Percentiles rank a stretch among this genome's conserved stretches.
phyloP scores from a whole-genome alignment of 1,140 invertebrate genomes.

The Caenorhabditis inopinata region DNA sequence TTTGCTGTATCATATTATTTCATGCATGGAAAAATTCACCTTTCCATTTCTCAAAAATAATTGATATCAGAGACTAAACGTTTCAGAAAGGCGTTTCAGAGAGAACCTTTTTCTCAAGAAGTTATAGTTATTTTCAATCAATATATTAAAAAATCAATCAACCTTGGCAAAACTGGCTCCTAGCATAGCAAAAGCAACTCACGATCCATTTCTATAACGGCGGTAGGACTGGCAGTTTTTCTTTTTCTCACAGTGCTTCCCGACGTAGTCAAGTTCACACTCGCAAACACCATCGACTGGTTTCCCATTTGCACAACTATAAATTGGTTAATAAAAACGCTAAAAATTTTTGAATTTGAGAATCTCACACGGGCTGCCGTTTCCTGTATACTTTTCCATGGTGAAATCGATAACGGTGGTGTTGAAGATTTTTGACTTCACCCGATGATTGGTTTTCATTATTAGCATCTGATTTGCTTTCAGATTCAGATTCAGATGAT shows the following conservation, averaged over 20 bases:
- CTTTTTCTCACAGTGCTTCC: slow-evolving; percentile 55
- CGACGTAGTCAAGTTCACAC: slow-evolving; percentile 51
- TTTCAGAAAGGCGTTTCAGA: too few species aligned
- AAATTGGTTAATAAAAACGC: background rate
- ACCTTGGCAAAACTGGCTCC: too few species aligned
- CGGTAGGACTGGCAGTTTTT: slow-evolving; percentile 54
- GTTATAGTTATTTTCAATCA: too few species aligned
- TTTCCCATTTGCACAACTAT: slow-evolving; percentile 49
- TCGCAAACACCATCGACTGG: slow-evolving; percentile 22
- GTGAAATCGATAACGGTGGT: background rate
- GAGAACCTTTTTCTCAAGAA: too few species aligned
- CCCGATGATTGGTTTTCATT: background rate
- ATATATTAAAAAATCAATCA: too few species aligned
- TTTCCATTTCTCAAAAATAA: too few species aligned
- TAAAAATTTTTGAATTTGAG: background rate
- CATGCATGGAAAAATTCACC: too few species aligned
- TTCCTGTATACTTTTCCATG: slow-evolving; percentile 24
- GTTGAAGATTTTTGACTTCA: background rate
- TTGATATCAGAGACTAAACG: too few species aligned
- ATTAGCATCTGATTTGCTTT: background rate
- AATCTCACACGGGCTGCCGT: slow-evolving; percentile 15
- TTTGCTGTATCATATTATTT: too few species aligned
- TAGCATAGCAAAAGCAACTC: too few species aligned
- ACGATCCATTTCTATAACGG: slow-evolving; percentile 53
- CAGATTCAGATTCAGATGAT: background rate